These are phyloP conservation scores for Phymanthus crucifer DNA, from an alignment of 92 coral and sea anemone species.

Conservation along the genomic window DNA sequence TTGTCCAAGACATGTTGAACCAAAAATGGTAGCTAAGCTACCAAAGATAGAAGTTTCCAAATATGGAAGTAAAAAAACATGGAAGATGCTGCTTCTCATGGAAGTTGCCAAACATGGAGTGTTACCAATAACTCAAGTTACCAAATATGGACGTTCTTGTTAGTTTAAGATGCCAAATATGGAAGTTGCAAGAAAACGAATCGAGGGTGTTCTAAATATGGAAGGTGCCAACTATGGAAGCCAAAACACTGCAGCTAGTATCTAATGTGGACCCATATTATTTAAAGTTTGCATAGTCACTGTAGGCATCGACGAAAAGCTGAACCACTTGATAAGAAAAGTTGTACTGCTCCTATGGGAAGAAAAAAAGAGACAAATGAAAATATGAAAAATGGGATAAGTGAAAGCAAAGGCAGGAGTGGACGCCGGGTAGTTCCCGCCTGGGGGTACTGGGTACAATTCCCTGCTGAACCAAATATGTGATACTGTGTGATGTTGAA, in stretches of 20 bases:
- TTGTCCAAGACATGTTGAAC: too few relatives aligned
- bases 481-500: too few relatives aligned
- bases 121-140: not conserved
- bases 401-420: not conserved
- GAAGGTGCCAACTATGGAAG: not conserved
- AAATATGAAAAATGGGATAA: not conserved
- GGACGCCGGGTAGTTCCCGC: too few relatives aligned
- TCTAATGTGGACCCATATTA: not conserved
- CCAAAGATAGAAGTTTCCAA: not conserved
- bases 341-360: constrained; percentile 78
- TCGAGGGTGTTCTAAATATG: not conserved
- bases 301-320: constrained; percentile 79
- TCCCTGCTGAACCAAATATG: too few relatives aligned
- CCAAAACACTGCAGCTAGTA: not conserved
- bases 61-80: not conserved
- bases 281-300: constrained; percentile 79
- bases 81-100: not conserved
- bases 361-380: not conserved
- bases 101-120: not conserved
- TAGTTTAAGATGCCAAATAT: not conserved
- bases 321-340: constrained; percentile 84
- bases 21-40: not conserved
- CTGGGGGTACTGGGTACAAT: too few relatives aligned
- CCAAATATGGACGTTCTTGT: not conserved
- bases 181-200: not conserved